Conservation (phyloP, 2,797 vertebrate genomes). For the Hapalemur alaotrensis region DNA sequence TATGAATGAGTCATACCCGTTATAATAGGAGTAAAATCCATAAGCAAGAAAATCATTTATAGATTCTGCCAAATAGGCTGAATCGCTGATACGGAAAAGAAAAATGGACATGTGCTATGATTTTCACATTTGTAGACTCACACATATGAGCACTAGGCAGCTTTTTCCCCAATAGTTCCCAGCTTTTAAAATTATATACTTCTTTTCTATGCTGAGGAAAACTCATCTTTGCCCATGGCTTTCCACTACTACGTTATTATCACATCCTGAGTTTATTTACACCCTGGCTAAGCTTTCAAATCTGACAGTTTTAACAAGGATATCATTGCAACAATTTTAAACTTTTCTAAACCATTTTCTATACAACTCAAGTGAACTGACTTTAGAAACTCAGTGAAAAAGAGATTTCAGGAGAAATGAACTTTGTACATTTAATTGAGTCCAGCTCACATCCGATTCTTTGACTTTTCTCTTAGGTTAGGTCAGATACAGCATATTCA, state of each 20-base stretch:
- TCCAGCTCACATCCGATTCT: background rate
- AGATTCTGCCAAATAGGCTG: background rate
- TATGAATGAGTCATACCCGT: background rate
- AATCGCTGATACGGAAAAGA: background rate
- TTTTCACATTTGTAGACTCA: background rate
- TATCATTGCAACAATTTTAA: background rate
- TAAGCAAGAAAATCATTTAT: background rate
- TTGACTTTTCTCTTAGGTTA: background rate
- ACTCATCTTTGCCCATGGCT: constrained; percentile 51
- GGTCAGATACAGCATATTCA: background rate
- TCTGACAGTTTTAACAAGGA: background rate
- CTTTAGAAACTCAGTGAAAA: background rate
- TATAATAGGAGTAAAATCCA: background rate
- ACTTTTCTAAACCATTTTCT: background rate
- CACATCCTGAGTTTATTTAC: constrained; percentile 44
- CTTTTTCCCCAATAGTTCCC: constrained; percentile 54
- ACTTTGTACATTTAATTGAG: background rate
- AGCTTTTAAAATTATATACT: constrained; percentile 55
- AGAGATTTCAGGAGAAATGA: background rate
- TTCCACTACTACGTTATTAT: constrained; percentile 49
- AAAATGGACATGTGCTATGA: background rate
- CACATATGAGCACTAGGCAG: constrained; percentile 4
- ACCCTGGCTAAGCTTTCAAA: constrained; percentile 46
- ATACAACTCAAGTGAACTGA: background rate
- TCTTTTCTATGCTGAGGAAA: constrained; percentile 67